These are phyloP conservation scores for Drosophila kokeensis DNA, from an alignment of 2,888 invertebrate genomes.

Conservation along the genomic window DNA sequence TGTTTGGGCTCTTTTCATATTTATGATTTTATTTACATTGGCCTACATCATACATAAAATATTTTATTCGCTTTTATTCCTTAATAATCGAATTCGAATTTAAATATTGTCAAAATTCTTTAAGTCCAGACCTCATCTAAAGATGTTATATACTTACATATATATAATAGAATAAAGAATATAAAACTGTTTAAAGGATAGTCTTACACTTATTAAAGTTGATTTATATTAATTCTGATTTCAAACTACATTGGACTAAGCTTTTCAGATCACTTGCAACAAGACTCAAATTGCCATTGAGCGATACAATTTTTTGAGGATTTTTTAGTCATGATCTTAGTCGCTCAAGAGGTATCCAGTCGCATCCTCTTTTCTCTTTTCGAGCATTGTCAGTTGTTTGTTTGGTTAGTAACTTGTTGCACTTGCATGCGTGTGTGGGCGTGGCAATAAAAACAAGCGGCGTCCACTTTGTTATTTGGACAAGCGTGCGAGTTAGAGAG, in stretches of 20 bases:
- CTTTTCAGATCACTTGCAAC: background rate
- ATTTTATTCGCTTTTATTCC: background rate
- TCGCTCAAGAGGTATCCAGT: background rate
- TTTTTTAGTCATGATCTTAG: background rate
- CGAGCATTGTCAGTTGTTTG: constrained; percentile 28
- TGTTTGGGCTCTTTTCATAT: background rate
- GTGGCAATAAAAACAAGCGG: constrained; percentile 49
- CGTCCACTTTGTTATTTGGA: constrained; percentile 50
- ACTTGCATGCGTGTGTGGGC: constrained; percentile 30
- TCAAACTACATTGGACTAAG: background rate
- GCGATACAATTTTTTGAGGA: background rate
- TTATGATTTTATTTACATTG: background rate
- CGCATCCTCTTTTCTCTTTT: too few species aligned
- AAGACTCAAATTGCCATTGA: background rate
- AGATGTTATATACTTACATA: background rate
- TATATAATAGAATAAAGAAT: background rate
- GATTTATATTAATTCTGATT: background rate
- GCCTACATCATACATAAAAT: background rate
- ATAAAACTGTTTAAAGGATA: background rate
- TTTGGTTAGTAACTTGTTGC: constrained; percentile 53
- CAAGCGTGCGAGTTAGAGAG: constrained; percentile 49
- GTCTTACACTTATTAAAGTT: background rate
- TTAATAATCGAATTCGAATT: background rate
- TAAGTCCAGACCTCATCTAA: background rate
- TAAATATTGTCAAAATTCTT: too few species aligned